These are phyloP conservation scores for Eumeta japonica DNA, from an alignment of 1,140 invertebrate genomes.

Conservation along the genomic window DNA sequence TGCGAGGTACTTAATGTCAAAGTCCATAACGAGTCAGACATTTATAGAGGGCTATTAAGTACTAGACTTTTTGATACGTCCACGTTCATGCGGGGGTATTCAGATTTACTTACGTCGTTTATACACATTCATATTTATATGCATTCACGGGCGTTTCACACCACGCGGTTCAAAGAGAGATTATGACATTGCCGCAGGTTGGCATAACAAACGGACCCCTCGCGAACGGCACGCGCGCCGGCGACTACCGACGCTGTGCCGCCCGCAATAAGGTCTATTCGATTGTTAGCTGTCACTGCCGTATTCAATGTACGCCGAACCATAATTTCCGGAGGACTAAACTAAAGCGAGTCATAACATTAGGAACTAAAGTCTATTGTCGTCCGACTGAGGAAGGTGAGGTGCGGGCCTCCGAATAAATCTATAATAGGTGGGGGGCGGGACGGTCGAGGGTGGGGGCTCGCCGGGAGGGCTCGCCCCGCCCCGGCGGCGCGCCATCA, in stretches of 20 bases:
- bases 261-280: conserved; percentile 23
- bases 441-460: conserved; percentile 36
- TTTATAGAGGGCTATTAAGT: too few relatives aligned
- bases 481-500: conserved; percentile 35
- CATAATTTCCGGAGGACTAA: conserved; percentile 43
- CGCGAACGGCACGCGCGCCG: not conserved
- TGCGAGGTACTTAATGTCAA: too few relatives aligned
- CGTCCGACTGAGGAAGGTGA: conserved; percentile 28
- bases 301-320: conserved; percentile 44
- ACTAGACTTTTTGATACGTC: too few relatives aligned
- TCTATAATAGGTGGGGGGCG: conserved; percentile 56
- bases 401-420: conserved; percentile 46
- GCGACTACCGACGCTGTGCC: too few relatives aligned
- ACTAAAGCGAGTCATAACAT: conserved; percentile 45
- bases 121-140: too few relatives aligned
- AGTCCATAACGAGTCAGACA: too few relatives aligned
- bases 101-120: too few relatives aligned
- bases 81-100: too few relatives aligned
- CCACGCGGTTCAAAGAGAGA: conserved; percentile 48
- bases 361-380: conserved; percentile 45
- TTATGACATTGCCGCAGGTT: conserved; percentile 43
- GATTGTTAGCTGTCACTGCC: too few relatives aligned
- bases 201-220: conserved; percentile 30
- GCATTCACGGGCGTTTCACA: conserved; percentile 31
- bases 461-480: conserved; percentile 30